phyloP scores from a whole-genome alignment of 2,797 vertebrate genomes.

The Microctenopoma lineatum region DNA sequence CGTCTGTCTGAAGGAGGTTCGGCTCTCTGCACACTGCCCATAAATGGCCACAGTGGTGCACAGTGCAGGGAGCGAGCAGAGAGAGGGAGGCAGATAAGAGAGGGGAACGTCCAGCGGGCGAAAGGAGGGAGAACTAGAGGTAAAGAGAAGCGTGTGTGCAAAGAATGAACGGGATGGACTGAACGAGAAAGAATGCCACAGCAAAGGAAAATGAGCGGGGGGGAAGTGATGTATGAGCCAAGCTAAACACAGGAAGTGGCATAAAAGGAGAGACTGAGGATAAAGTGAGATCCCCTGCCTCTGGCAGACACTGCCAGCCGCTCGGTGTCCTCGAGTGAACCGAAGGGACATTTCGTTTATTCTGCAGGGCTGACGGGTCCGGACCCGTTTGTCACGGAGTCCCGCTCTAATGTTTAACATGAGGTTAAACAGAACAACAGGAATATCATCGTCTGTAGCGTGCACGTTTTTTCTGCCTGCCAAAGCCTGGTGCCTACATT shows the following conservation, averaged over 20 bases:
- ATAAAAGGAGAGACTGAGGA: background rate
- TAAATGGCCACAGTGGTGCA: conserved; percentile 63
- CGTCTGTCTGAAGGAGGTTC: conserved; percentile 27
- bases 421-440: no score
- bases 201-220: conserved; percentile 28
- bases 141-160: conserved; percentile 17
- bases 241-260: conserved; percentile 57
- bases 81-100: background rate
- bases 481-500: background rate
- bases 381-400: no score
- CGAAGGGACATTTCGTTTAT: background rate
- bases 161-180: conserved; percentile 17
- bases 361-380: conserved; percentile 6
- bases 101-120: conserved; percentile 1
- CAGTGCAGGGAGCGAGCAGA: conserved; percentile 11
- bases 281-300: conserved; percentile 14
- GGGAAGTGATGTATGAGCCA: conserved; percentile 37
- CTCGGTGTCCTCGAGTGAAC: conserved; percentile 8
- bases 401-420: no score
- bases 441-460: no score
- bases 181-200: conserved; percentile 33
- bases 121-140: conserved; percentile 6
- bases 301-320: conserved; percentile 1
- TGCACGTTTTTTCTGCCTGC: no score
- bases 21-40: conserved; percentile 51